A percentile compares a stretch with the other conserved stretches of the same genome.
These are phyloP conservation scores for Tamandua tetradactyla DNA, from an alignment of 2,797 vertebrate species.

Conservation along the genomic window DNA sequence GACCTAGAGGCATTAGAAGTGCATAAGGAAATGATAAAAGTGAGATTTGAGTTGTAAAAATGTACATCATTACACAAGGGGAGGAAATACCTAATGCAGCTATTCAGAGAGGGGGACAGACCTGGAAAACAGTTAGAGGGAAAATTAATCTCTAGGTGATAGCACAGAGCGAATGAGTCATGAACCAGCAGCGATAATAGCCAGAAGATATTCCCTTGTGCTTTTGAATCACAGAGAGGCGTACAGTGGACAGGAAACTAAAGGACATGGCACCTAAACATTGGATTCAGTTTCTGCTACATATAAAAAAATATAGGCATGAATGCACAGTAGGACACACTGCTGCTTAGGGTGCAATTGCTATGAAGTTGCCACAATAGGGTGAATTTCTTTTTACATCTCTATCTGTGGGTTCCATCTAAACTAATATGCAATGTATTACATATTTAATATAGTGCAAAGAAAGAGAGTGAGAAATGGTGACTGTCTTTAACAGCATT, in stretches of 20 bases:
- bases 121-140: conserved; percentile 34
- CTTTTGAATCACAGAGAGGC: conserved; percentile 58
- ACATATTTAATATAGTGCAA: neutral
- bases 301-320: neutral
- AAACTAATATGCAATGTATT: too few species aligned
- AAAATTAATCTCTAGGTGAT: conserved; percentile 50
- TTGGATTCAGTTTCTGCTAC: neutral
- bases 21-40: conserved; percentile 63
- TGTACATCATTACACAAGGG: conserved; percentile 65
- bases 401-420: neutral
- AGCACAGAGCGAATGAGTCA: conserved; percentile 2
- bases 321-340: neutral
- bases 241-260: conserved; percentile 13
- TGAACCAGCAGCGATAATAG: neutral
- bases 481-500: neutral
- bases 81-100: conserved; percentile 36
- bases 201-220: conserved; percentile 13
- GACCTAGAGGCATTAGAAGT: conserved; percentile 59
- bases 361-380: neutral
- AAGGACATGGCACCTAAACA: neutral
- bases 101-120: conserved; percentile 10
- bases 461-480: neutral
- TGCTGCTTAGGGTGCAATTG: neutral
- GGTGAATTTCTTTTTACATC: neutral
- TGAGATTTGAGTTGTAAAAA: conserved; percentile 68